phyloP scores from a whole-genome alignment of 2,113 vertebrate genomes.

The Falcunculus frontatus region DNA sequence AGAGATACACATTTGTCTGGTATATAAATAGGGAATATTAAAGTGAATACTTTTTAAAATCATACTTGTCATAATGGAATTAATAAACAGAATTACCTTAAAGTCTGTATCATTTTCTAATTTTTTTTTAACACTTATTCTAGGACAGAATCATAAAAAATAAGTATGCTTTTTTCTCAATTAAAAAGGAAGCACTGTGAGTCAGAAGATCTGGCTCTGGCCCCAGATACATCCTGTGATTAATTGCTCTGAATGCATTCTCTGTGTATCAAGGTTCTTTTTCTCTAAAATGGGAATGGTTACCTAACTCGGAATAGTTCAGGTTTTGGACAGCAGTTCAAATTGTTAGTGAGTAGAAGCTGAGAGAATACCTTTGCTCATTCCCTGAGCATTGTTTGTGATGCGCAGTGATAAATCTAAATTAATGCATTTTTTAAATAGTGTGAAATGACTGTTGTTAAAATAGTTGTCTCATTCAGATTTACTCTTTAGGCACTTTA shows the following conservation, averaged over 20 bases:
- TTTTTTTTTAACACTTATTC: not conserved
- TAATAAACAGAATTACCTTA: not conserved
- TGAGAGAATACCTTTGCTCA: not conserved
- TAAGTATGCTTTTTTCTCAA: not conserved
- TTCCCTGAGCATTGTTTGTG: not conserved
- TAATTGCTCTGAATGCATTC: not conserved
- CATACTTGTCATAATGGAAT: not conserved
- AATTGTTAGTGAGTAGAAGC: not conserved
- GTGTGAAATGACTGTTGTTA: not conserved
- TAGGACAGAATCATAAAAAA: constrained; percentile 11
- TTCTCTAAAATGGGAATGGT: not conserved
- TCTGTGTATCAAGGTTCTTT: not conserved
- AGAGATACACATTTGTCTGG: not conserved
- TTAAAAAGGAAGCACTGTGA: not conserved
- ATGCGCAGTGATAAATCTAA: not conserved
- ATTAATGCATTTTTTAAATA: not conserved
- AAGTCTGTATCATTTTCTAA: not conserved
- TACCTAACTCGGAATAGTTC: not conserved
- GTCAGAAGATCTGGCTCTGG: not conserved
- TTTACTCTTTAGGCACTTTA: not conserved
- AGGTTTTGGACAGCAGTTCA: not conserved
- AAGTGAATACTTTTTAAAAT: not conserved
- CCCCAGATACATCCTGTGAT: not conserved
- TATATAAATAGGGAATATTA: not conserved
- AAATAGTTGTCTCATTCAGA: not conserved